Percentiles rank a stretch among this genome's conserved stretches.
Conservation (phyloP, 1,140 invertebrate species). For the Batillaria attramentaria region DNA sequence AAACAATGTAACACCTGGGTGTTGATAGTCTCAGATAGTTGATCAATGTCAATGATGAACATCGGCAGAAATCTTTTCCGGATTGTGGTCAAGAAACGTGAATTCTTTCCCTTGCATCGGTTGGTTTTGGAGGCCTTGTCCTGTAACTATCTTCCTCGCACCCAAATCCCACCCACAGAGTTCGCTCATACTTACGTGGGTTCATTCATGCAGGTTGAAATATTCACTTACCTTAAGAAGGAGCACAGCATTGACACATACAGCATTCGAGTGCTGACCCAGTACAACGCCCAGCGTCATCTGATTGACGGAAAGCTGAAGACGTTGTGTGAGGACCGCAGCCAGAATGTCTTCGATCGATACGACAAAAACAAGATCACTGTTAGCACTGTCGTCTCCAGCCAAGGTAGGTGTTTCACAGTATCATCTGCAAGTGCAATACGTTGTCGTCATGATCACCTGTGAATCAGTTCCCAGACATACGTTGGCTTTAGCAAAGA, state of each 20-base stretch:
- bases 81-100: not conserved
- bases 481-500: too few species aligned
- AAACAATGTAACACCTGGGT: not conserved
- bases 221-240: constrained; percentile 39
- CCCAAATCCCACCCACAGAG: not conserved
- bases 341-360: not conserved
- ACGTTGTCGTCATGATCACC: not conserved
- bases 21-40: not conserved
- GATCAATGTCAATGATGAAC: not conserved
- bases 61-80: not conserved
- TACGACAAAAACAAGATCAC: constrained; percentile 28
- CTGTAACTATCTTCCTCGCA: not conserved
- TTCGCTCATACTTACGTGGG: not conserved
- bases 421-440: not conserved
- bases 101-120: too few species aligned
- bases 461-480: not conserved
- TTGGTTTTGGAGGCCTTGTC: too few species aligned
- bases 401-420: constrained; percentile 41
- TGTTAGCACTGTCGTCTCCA: constrained; percentile 52
- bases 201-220: constrained; percentile 37
- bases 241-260: constrained; percentile 33
- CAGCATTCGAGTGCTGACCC: constrained; percentile 45
- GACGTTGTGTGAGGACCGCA: not conserved
- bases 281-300: constrained; percentile 49
- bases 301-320: constrained; percentile 33